Evolutionary conservation across 2,888 invertebrate species (phyloP).

Genomic region (Apeira syringaria): DNA sequence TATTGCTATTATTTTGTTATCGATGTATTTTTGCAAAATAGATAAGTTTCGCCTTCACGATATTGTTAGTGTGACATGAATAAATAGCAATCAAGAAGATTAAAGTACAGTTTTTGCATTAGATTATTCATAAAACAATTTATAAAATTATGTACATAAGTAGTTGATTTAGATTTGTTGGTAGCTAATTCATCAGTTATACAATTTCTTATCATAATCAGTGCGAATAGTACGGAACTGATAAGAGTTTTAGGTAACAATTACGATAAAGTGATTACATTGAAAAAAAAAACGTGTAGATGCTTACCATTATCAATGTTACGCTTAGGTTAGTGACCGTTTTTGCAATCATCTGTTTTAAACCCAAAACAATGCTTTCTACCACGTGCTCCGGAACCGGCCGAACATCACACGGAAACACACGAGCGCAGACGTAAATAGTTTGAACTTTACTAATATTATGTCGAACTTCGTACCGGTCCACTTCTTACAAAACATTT

Average conservation of each 20-base stretch:
- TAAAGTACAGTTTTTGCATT: no score
- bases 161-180: not conserved
- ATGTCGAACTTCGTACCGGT: conserved; percentile 48
- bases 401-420: conserved; percentile 53
- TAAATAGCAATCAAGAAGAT: no score
- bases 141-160: no score
- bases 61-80: no score
- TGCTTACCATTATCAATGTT: no score
- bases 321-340: no score
- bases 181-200: conserved; percentile 23
- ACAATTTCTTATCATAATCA: not conserved
- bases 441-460: conserved; percentile 59
- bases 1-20: not conserved
- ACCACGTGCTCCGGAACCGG: conserved; percentile 68
- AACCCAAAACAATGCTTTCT: conserved; percentile 36
- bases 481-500: conserved; percentile 7
- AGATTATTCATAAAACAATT: no score
- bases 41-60: no score
- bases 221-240: conserved; percentile 6
- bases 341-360: conserved; percentile 56
- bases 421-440: conserved; percentile 69
- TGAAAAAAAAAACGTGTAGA: no score
- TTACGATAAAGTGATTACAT: no score
- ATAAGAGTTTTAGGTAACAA: no score
- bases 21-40: no score